These are phyloP conservation scores for Lasioglossum malachurum DNA, from an alignment of 2,888 invertebrate genomes.

Conservation along the genomic window DNA sequence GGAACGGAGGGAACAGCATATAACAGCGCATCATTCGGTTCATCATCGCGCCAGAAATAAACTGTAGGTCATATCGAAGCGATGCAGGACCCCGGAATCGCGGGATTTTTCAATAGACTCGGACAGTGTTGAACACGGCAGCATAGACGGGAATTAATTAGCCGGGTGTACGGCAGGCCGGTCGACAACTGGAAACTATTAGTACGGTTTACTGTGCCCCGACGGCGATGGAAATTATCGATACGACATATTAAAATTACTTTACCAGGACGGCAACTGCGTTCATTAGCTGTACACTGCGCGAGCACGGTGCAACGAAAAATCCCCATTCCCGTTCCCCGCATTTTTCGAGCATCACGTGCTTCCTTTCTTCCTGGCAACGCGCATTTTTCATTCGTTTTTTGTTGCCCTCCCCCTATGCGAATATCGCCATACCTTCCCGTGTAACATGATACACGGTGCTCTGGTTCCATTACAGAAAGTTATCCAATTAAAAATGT, in stretches of 20 bases:
- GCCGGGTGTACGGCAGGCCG: conserved; percentile 18
- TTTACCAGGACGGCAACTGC: conserved; percentile 36
- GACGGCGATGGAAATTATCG: conserved; percentile 43
- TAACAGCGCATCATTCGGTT: not conserved
- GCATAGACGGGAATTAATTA: conserved; percentile 41
- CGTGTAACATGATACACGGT: too few species aligned
- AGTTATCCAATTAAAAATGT: conserved; percentile 5
- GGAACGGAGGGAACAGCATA: not conserved
- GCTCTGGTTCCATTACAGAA: not conserved
- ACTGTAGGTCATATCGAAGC: not conserved
- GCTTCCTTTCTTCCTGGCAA: not conserved
- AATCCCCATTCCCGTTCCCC: conserved; percentile 20
- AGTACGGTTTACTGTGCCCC: conserved; percentile 30
- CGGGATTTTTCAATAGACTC: conserved; percentile 26
- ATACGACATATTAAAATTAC: conserved; percentile 54
- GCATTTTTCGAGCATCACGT: not conserved
- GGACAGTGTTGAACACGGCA: not conserved
- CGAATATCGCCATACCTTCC: not conserved
- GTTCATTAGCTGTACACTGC: conserved; percentile 39
- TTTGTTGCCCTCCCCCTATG: not conserved
- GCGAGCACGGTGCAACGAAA: conserved; percentile 10
- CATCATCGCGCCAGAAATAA: conserved; percentile 8
- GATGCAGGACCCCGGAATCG: not conserved
- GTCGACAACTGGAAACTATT: conserved; percentile 47
- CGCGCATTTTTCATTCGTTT: not conserved